Conservation (phyloP, 2,797 vertebrate genomes). For the Myotis planiceps region DNA sequence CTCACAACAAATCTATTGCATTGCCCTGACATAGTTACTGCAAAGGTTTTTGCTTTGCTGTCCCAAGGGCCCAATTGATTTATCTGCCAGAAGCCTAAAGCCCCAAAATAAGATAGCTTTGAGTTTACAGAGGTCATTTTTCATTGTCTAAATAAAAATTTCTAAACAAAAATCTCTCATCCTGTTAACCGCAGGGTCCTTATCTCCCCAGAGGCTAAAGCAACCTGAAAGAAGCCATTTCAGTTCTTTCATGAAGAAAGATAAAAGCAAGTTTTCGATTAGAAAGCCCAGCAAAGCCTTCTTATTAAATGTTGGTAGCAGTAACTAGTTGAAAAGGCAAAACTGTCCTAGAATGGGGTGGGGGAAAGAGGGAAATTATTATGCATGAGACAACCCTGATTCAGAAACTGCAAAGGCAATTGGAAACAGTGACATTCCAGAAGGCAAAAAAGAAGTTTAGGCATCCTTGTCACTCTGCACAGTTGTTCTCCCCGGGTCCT, state of each 20-base stretch:
- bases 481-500: conserved; percentile 65
- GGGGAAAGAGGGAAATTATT: conserved; percentile 83
- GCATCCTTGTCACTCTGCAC: conserved; percentile 77
- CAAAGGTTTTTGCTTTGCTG: conserved; percentile 90
- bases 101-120: conserved; percentile 93
- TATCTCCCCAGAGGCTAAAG: conserved; percentile 92
- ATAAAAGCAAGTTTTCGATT: conserved; percentile 93
- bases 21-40: conserved; percentile 90
- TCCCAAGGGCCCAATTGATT: conserved; percentile 93
- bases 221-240: conserved; percentile 92
- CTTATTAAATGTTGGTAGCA: conserved; percentile 92
- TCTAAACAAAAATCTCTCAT: conserved; percentile 94
- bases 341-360: conserved; percentile 81
- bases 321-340: conserved; percentile 89
- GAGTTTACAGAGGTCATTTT: conserved; percentile 94
- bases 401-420: conserved; percentile 80
- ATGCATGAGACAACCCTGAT: conserved; percentile 84
- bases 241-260: conserved; percentile 93
- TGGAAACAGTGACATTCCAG: conserved; percentile 78
- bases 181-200: conserved; percentile 92
- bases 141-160: conserved; percentile 94
- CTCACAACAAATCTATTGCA: conserved; percentile 90
- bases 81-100: conserved; percentile 93
- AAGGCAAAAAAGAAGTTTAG: conserved; percentile 82
- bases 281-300: conserved; percentile 90